Evolutionary conservation across 2,888 invertebrate genomes (phyloP), one percentile per base, ranked within the genome.

Genomic region (Drosophila quinaria): DNA sequence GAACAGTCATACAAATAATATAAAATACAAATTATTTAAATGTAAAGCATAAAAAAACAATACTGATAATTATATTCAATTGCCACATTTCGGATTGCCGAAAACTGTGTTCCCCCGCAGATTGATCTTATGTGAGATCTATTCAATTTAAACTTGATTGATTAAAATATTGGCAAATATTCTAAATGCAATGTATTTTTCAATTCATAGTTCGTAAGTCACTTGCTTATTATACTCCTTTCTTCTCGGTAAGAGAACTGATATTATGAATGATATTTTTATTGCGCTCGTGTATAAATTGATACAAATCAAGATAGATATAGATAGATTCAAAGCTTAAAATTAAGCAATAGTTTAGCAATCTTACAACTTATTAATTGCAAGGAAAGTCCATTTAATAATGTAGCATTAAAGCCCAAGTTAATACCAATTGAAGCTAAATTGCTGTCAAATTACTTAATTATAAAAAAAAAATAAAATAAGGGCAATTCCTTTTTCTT

Each of bases 381-480:
- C 3, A 10, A 11, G 41, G 4, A 2, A 41, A 25, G 2, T 39
- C 4, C 1, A 55, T n/a, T 29, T 42, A 6, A 42, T 17, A 22
- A 1, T 22, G 42, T 17, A 15, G 15, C 11, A 11, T 37, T 22
- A 13, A 9, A n/a, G 22, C 3, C 2, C 10, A 35, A 25, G 22
- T 37, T 35, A 8, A 29, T 13, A 17, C 3, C 39, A 54, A 3
- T 54, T 19, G 10, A 10, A 31, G 29, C n/a, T 11, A 1, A 37
- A 37, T n/a, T 46, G 15, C 33, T 37, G 22, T 19, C 1, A 19
- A 37, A 37, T 52, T 1, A 50, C 17, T 52, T 42, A 19, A 42
- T 31, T 42, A 42, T 13, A 42, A 55, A 55, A 42, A 55, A 11
- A 54, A 25, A 55, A 55, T 55, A 55, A 11, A 54, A 25, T 25